Evolutionary conservation across 2,888 invertebrate genomes (phyloP).

Genomic region (Zele albiditarsus): DNA sequence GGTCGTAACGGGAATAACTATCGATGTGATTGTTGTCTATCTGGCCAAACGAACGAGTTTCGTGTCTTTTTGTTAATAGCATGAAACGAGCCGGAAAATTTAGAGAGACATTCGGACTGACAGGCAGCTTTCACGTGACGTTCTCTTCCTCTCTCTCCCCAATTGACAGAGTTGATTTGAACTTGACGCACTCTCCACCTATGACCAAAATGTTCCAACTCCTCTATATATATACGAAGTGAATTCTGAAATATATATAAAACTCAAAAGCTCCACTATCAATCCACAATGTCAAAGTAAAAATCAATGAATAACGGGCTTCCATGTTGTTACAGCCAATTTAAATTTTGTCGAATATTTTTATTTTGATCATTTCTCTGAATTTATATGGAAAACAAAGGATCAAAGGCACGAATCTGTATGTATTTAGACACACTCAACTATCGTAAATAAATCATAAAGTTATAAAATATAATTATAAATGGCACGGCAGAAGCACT

Average conservation of each 20-base stretch:
- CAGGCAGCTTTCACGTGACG: slow-evolving; percentile 25
- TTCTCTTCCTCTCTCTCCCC: slow-evolving; percentile 33
- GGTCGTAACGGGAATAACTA: too few relatives aligned
- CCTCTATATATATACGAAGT: background rate
- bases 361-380: background rate
- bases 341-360: background rate
- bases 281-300: too few relatives aligned
- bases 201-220: background rate
- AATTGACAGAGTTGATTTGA: slow-evolving; percentile 44
- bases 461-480: slow-evolving; percentile 37
- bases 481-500: slow-evolving; percentile 31
- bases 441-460: slow-evolving; percentile 27
- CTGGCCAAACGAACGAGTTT: background rate
- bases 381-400: background rate
- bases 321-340: too few relatives aligned
- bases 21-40: too few relatives aligned
- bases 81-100: slow-evolving; percentile 49
- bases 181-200: slow-evolving; percentile 31
- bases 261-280: too few relatives aligned
- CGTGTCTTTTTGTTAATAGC: background rate
- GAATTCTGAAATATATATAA: too few relatives aligned
- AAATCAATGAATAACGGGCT: too few relatives aligned
- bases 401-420: background rate
- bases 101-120: slow-evolving; percentile 53
- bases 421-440: background rate